A percentile compares a stretch with the other conserved stretches of the same genome.
Evolutionary conservation across 1,140 invertebrate genomes (phyloP).

Genomic region (Adoxophyes honmai): DNA sequence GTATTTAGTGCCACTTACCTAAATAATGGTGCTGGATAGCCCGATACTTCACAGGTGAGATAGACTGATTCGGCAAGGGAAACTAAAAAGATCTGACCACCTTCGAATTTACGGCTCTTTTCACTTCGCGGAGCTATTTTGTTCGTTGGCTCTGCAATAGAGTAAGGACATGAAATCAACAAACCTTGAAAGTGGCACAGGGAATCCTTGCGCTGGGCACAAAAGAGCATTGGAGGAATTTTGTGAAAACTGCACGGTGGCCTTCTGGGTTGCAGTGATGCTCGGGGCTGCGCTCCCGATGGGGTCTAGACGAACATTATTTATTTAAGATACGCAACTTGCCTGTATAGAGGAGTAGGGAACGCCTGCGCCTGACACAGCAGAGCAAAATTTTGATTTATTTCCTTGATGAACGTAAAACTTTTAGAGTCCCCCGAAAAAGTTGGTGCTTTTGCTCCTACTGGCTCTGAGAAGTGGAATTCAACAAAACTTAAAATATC

Average conservation of each 20-base stretch:
- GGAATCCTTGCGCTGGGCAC: constrained; percentile 84
- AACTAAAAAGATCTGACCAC: constrained; percentile 82
- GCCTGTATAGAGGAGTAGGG: constrained; percentile 85
- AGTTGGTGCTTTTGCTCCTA: constrained; percentile 78
- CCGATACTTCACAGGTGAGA: constrained; percentile 81
- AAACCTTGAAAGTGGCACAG: constrained; percentile 84
- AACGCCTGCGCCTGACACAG: constrained; percentile 84
- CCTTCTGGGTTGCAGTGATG: constrained; percentile 75
- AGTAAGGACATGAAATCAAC: constrained; percentile 33
- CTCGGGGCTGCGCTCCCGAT: constrained; percentile 78
- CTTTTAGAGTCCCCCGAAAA: constrained; percentile 79
- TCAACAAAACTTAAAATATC: neutral
- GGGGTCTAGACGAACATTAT: constrained; percentile 72
- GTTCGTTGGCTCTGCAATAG: constrained; percentile 61
- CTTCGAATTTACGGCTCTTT: constrained; percentile 78
- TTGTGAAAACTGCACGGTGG: constrained; percentile 57
- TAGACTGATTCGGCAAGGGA: constrained; percentile 76
- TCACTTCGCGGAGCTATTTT: constrained; percentile 78
- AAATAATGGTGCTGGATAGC: constrained; percentile 81
- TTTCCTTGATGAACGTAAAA: constrained; percentile 78
- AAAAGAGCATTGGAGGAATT: constrained; percentile 76
- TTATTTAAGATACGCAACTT: constrained; percentile 68
- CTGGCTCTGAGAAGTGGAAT: constrained; percentile 75
- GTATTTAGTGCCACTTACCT: constrained; percentile 77
- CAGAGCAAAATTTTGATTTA: constrained; percentile 73